Conservation (phyloP, 1,140 invertebrate species). For the Myzus persicae region DNA sequence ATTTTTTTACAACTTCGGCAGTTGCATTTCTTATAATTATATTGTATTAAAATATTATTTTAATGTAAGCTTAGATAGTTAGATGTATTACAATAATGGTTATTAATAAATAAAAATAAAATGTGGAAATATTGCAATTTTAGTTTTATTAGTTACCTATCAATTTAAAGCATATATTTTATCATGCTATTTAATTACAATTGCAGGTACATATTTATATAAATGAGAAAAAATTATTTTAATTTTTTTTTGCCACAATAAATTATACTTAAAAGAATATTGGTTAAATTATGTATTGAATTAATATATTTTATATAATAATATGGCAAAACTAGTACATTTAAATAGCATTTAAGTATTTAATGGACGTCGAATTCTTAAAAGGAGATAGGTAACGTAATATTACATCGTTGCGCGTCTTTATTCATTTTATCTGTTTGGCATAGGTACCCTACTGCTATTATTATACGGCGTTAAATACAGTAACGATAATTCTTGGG, state of each 20-base stretch:
- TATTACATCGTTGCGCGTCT: not conserved
- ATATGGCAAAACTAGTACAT: not conserved
- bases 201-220: too few relatives aligned
- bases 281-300: too few relatives aligned
- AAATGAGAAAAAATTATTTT: too few relatives aligned
- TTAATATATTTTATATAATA: too few relatives aligned
- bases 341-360: not conserved
- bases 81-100: not conserved
- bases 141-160: too few relatives aligned
- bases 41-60: not conserved
- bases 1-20: not conserved
- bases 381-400: not conserved
- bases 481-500: not conserved
- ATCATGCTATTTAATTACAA: too few relatives aligned
- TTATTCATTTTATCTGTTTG: not conserved
- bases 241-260: too few relatives aligned
- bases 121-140: too few relatives aligned
- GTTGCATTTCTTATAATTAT: not conserved
- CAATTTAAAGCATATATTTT: too few relatives aligned
- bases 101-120: not conserved
- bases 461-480: not conserved
- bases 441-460: not conserved
- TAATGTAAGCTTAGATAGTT: not conserved
- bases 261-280: too few relatives aligned
- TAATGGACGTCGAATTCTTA: not conserved